Conservation (phyloP, 2,797 vertebrate genomes). For the Neoniphon sammara region DNA sequence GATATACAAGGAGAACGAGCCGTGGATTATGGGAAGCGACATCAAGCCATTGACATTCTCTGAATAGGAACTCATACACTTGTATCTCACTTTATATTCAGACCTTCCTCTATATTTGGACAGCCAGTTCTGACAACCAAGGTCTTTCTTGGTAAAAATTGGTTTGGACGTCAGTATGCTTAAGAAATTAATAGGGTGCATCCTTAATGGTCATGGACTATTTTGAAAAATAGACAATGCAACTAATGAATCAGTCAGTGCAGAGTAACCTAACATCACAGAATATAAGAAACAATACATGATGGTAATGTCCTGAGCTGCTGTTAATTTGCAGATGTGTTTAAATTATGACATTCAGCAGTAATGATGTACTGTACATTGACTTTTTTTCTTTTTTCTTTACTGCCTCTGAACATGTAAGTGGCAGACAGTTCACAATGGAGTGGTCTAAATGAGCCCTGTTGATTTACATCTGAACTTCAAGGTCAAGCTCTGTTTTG, state of each 20-base stretch:
- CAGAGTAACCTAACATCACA: conserved; percentile 58
- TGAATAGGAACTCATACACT: conserved; percentile 70
- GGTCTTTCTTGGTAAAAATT: conserved; percentile 48
- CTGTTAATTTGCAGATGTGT: conserved; percentile 63
- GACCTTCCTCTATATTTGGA: conserved; percentile 42
- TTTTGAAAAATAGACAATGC: conserved; percentile 59
- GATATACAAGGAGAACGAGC: conserved; percentile 92
- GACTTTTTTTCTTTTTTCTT: conserved; percentile 64
- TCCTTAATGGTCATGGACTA: conserved; percentile 64
- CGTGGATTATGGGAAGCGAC: conserved; percentile 92
- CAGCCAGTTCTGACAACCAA: conserved; percentile 12
- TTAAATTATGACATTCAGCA: conserved; percentile 45
- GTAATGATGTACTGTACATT: conserved; percentile 57
- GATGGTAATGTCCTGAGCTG: conserved; percentile 57
- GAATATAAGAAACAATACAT: conserved; percentile 34
- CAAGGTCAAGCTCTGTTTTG: conserved; percentile 31
- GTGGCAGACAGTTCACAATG: conserved; percentile 17
- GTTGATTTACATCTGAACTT: conserved; percentile 42
- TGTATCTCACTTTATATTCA: conserved; percentile 42
- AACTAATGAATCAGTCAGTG: conserved; percentile 58
- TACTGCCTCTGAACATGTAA: conserved; percentile 24
- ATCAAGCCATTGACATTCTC: conserved; percentile 88
- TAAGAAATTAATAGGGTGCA: conserved; percentile 46
- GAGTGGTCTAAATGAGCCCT: conserved; percentile 26
- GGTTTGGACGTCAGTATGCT: conserved; percentile 56